Evolutionary conservation across 2,797 vertebrate genomes (phyloP).

Genomic region (Botia almorhae): DNA sequence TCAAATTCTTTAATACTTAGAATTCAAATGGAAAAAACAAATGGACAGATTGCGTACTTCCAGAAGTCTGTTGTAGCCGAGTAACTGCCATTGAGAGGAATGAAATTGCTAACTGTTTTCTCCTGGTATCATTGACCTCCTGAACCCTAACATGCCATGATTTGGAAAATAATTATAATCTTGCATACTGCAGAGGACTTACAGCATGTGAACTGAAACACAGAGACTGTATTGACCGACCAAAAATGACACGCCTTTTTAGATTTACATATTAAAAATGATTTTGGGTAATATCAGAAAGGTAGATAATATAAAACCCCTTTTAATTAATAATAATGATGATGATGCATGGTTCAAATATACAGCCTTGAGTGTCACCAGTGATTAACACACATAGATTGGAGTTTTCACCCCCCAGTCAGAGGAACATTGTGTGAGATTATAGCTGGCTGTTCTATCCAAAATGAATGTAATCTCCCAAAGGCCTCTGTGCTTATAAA

Average conservation of each 20-base stretch:
- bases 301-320: conserved; percentile 3
- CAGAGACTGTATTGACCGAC: not conserved
- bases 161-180: not conserved
- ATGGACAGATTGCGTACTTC: no score
- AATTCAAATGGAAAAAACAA: not conserved
- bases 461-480: conserved; percentile 45
- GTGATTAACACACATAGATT: conserved; percentile 49
- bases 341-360: not conserved
- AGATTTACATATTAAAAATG: conserved; percentile 5
- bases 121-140: not conserved
- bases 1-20: not conserved
- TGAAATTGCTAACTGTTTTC: not conserved
- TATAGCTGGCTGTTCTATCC: conserved; percentile 40
- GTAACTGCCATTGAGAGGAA: no score
- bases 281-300: not conserved
- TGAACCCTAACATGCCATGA: not conserved
- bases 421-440: conserved; percentile 46
- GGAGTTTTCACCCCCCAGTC: conserved; percentile 46
- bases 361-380: conserved; percentile 19
- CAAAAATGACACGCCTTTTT: not conserved
- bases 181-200: not conserved
- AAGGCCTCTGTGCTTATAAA: conserved; percentile 49
- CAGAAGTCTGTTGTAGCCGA: no score
- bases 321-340: conserved; percentile 10
- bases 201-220: not conserved